Base-by-base conservation (phyloP, 2,113 vertebrate species). In the Chaenocephalus aceratus region DNA sequence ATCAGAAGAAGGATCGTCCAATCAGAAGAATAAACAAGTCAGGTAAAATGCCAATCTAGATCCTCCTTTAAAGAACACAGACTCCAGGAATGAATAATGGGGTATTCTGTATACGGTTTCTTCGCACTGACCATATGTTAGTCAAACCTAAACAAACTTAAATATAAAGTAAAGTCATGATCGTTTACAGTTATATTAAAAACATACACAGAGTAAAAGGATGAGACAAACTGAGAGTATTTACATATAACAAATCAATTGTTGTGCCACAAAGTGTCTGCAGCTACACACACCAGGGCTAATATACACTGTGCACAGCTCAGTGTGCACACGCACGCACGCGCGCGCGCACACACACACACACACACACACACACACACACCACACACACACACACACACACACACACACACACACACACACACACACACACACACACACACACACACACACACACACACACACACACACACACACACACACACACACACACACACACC, bases 161-260 rank as follows among this genome's bases (percentile, higher is more conserved):
- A 21, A 90, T 92, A 87, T 52, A 84, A 75, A 83, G 84, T 88
- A 79, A 84, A 85, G 61, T 85, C 79, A 82, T 84, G 85, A 84
- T 82, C 88, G 88, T 93, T 93, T 88, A 91, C 88, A 92, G 80
- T 90, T 84, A 89, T 84, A 89, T 88, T 91, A 92, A 92, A 92
- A 93, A 90, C 88, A 90, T 70, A 90, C 86, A 88, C 84, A 88
- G 85, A 85, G 71, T 86, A 86, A 92, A 90, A 91, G 67, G 69
- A 90, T 67, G 80, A 83, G 82, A 91, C 69, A 82, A 70, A 86
- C 79, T 72, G 61, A 80, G 53, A 87, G 70, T 93, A 93, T 93
- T 88, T 93, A 93, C 92, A 93, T 86, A 76, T 88, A 84, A 91
- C 88, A 92, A 75, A 83, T 30, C 79, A 61, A 63, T 72, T 52